Evolutionary conservation across 1,140 invertebrate genomes (phyloP), one percentile per base, ranked within the genome.

Genomic region (Hyphantria cunea): DNA sequence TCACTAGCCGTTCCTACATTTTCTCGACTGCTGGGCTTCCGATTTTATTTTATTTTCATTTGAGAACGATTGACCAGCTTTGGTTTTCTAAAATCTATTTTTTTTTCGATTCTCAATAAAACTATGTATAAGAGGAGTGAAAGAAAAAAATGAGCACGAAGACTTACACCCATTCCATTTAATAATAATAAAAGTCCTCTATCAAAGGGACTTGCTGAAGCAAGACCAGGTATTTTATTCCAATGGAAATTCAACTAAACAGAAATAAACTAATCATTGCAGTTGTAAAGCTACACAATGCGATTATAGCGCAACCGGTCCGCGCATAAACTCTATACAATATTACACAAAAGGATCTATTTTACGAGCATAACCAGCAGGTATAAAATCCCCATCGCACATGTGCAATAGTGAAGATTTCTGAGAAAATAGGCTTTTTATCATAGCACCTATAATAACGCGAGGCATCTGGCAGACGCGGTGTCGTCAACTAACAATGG

Each of bases 401-500:
- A 78, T 77, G 73, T 78, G 78, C 56, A 65, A 76, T 74, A 56
- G 45, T 33, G 7, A 7, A 13, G 25, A 62, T 68, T 80, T 79
- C 72, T 65, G 17, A 61, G 77, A 81, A 79, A 68, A 55, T 53
- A 44, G 31, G 34, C 51, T 64, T 71, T 70, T 72, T 75, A 32
- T 64, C 53, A 14, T 39, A 32, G n/a, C 33, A 31, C 45, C 37
- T 25, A 76, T 68, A 80, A 79, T 73, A 51, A 68, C 31, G 17
- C 59, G 31, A 49, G 61, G 68, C 79, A 82, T 82, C 78, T 81
- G 77, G 75, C 70, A 84, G 81, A 84, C 81, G 67, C 49, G 42
- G 69, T 74, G 81, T 78, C 81, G 77, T 76, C 78, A 63, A 66
- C 70, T 34, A 55, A 66, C 66, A 65, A 66, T 65, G 62, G 60